Evolutionary conservation across 2,888 invertebrate species (phyloP).

Genomic region (Campoplex capitator): DNA sequence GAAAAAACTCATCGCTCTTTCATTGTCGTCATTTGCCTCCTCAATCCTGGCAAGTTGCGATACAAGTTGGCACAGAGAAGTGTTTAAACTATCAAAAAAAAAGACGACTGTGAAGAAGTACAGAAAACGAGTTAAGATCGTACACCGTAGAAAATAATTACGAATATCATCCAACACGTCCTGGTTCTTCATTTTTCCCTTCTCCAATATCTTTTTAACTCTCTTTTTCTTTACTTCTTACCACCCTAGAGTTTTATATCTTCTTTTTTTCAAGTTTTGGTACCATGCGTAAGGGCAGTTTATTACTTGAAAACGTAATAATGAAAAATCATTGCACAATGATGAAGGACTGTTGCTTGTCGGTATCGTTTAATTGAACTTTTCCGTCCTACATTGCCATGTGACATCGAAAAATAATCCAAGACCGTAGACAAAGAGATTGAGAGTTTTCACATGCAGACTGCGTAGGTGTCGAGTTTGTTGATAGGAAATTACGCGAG

Average conservation of each 20-base stretch:
- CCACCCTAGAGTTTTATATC: slow-evolving; percentile 32
- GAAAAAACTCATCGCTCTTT: slow-evolving; percentile 33
- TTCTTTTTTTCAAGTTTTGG: background rate
- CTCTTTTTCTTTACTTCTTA: slow-evolving; percentile 21
- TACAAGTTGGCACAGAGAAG: background rate
- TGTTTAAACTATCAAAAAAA: background rate
- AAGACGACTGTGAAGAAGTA: slow-evolving; percentile 65
- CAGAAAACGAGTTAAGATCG: slow-evolving; percentile 47
- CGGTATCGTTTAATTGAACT: background rate
- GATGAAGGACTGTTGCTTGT: background rate
- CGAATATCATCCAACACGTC: slow-evolving; percentile 75
- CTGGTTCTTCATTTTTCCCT: slow-evolving; percentile 45
- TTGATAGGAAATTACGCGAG: background rate
- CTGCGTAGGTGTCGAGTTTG: slow-evolving; percentile 16
- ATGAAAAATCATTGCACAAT: background rate
- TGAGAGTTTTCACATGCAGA: background rate
- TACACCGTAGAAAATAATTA: slow-evolving; percentile 75
- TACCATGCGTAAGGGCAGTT: background rate
- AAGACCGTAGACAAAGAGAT: background rate
- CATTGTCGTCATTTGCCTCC: slow-evolving; percentile 44
- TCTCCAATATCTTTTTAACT: slow-evolving; percentile 42
- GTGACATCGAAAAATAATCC: background rate
- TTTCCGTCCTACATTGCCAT: background rate
- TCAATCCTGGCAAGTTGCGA: slow-evolving; percentile 27
- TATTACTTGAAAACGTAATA: no score